Conservation (phyloP, 2,888 invertebrate genomes). For the Eristalinus aeneus region DNA sequence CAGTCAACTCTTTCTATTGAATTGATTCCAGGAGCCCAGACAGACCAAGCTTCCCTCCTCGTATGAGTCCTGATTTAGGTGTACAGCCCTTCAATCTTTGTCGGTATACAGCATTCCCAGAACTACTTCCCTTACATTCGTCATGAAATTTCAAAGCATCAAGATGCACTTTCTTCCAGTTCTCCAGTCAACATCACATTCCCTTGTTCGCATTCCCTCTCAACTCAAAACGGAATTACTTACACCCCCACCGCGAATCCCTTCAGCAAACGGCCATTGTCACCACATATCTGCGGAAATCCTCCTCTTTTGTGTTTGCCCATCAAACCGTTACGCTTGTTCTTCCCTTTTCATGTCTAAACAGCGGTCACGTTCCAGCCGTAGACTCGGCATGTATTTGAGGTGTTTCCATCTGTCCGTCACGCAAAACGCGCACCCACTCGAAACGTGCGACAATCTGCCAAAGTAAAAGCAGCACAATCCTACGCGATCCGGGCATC, state of each 20-base stretch:
- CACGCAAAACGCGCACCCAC: background rate
- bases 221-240: background rate
- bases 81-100: no score
- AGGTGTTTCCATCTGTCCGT: background rate
- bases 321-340: background rate
- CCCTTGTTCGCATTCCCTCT: background rate
- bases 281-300: background rate
- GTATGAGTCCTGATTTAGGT: no score
- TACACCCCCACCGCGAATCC: background rate
- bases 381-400: background rate
- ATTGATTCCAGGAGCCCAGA: no score
- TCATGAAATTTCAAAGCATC: no score
- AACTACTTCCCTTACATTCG: no score
- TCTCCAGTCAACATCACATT: no score
- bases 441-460: background rate
- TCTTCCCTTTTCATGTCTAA: background rate
- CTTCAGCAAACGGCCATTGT: background rate
- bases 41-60: no score
- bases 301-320: background rate
- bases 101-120: no score
- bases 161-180: no score
- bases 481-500: background rate
- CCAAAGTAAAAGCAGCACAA: background rate
- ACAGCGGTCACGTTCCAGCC: background rate
- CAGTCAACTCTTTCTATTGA: no score